These are phyloP conservation scores for Rhincodon typus DNA, from an alignment of 2,797 vertebrate species.

Conservation along the genomic window DNA sequence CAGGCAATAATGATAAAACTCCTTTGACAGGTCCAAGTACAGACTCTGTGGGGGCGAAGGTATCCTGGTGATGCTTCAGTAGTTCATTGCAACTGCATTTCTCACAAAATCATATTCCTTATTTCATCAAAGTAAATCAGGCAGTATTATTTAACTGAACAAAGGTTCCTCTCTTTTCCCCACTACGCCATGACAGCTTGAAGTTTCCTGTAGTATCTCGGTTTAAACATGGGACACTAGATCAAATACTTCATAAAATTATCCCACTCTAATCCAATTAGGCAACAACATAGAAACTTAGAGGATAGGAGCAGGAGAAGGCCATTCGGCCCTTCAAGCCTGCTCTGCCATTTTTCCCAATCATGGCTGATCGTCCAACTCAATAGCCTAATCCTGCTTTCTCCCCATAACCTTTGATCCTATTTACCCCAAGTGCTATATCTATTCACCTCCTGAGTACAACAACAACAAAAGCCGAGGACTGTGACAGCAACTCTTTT, in stretches of 20 bases:
- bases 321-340: no score
- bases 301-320: no score
- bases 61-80: background rate
- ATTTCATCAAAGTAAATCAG: background rate
- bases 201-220: background rate
- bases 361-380: no score
- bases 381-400: no score
- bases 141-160: background rate
- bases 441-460: no score
- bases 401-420: no score
- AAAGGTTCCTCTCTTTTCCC: background rate
- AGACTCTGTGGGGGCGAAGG: no score
- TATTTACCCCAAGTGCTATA: no score
- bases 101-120: background rate
- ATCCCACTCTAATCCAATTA: background rate
- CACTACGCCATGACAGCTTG: background rate
- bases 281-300: no score
- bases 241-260: background rate
- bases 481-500: background rate
- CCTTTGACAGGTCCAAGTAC: background rate
- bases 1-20: background rate
- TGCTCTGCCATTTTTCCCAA: no score
- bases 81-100: background rate
- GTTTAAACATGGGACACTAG: background rate
- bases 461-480: background rate